Percentiles rank a stretch among this genome's conserved stretches.
phyloP scores from a whole-genome alignment of 2,888 invertebrate genomes.

The Perizoma affinitatum region DNA sequence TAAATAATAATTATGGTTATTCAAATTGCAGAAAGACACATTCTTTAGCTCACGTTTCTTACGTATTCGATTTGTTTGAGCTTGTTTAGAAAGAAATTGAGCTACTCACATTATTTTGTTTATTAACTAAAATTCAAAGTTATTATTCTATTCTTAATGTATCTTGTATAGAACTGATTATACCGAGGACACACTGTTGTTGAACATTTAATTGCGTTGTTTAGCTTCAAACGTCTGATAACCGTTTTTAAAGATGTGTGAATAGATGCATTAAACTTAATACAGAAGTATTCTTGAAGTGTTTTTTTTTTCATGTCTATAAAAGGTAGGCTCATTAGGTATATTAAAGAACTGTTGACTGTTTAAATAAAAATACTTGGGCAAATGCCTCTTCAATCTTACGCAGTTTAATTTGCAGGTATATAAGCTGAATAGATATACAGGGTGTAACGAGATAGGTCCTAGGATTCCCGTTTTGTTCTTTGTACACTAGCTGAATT shows the following conservation, averaged over 20 bases:
- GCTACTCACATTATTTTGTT: constrained; percentile 2
- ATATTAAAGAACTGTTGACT: too few species aligned
- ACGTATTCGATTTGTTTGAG: constrained; percentile 7
- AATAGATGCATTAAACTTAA: constrained; percentile 85
- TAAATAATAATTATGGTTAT: constrained; percentile 5
- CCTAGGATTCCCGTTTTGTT: too few species aligned
- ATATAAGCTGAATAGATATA: too few species aligned
- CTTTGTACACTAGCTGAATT: too few species aligned
- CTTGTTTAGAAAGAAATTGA: constrained; percentile 14
- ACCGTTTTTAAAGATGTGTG: constrained; percentile 83
- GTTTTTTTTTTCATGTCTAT: constrained; percentile 46
- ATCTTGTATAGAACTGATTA: constrained; percentile 11
- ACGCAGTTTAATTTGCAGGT: too few species aligned
- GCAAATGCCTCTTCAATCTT: too few species aligned
- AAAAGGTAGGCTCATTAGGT: too few species aligned
- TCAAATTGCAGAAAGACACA: constrained; percentile 12
- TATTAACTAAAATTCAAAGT: constrained; percentile 10
- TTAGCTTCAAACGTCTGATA: constrained; percentile 69
- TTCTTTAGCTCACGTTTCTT: background rate
- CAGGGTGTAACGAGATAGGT: too few species aligned
- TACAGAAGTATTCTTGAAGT: constrained; percentile 71
- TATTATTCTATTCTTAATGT: constrained; percentile 12
- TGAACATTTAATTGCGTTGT: constrained; percentile 48
- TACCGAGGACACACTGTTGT: constrained; percentile 20
- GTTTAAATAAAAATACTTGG: too few species aligned